Evolutionary conservation across 2,113 vertebrate species (phyloP).

Genomic region (Formicarius rufipectus): DNA sequence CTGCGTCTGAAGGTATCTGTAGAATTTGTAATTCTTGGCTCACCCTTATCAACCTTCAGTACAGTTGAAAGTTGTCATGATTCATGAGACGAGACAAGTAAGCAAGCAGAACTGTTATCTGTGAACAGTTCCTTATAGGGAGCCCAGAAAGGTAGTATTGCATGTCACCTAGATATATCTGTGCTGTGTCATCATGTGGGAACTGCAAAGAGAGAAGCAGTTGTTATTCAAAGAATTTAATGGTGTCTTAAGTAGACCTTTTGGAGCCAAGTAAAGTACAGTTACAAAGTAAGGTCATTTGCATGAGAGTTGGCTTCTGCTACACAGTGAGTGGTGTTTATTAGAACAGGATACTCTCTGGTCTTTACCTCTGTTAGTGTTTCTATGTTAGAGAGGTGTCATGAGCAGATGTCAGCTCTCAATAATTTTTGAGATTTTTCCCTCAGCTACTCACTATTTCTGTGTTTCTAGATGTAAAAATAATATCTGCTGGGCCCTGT

Average conservation of each 20-base stretch:
- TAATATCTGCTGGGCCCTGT: neutral
- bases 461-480: neutral
- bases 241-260: neutral
- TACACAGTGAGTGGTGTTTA: neutral
- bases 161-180: neutral
- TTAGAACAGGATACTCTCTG: neutral
- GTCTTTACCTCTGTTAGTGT: neutral
- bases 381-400: neutral
- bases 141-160: neutral
- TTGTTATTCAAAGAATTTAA: neutral
- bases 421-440: neutral
- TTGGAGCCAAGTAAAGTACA: neutral
- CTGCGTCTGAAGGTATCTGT: constrained; percentile 22
- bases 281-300: neutral
- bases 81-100: neutral
- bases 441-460: neutral
- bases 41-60: neutral
- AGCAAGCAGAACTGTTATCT: neutral
- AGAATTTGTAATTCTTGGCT: neutral
- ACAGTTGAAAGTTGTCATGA: neutral
- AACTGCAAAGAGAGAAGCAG: neutral
- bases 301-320: neutral
- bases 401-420: neutral
- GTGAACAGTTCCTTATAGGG: neutral
- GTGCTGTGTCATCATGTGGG: neutral